A percentile compares a stretch with the other conserved stretches of the same genome.
phyloP scores from a whole-genome alignment of 2,888 invertebrate species.

The Encarsia formosa region DNA sequence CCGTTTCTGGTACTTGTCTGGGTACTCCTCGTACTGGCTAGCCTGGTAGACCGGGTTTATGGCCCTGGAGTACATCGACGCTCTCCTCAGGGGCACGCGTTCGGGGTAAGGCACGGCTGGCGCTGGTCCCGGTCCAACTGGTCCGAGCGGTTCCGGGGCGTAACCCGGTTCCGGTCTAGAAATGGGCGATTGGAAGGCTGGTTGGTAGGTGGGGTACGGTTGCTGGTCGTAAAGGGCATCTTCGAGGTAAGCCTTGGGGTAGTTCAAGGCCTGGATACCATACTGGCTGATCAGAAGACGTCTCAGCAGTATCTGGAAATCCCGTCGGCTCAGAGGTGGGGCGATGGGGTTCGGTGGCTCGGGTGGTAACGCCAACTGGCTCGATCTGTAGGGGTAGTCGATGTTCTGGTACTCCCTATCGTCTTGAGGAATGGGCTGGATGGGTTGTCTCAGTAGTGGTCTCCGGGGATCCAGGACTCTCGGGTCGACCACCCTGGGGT shows the following conservation, averaged over 20 bases:
- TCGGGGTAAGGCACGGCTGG: constrained; percentile 39
- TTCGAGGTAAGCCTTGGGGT: constrained; percentile 46
- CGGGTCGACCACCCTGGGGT: constrained; percentile 17
- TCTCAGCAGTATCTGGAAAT: constrained; percentile 65
- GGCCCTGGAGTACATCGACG: constrained; percentile 34
- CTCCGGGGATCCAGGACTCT: constrained; percentile 30
- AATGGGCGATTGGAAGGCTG: constrained; percentile 42
- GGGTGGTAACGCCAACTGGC: constrained; percentile 45
- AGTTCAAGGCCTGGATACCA: constrained; percentile 43
- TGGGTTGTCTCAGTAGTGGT: constrained; percentile 35
- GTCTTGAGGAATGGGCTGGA: constrained; percentile 30
- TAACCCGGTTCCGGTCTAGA: constrained; percentile 35
- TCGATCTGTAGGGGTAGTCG: constrained; percentile 40
- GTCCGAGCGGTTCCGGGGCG: constrained; percentile 12
- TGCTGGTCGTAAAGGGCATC: constrained; percentile 48
- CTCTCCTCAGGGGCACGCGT: constrained; percentile 40
- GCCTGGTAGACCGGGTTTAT: constrained; percentile 39
- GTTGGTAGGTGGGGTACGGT: constrained; percentile 50
- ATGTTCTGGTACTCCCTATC: constrained; percentile 40
- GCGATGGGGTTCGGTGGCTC: constrained; percentile 59
- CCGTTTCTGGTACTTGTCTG: constrained; percentile 43
- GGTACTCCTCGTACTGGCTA: constrained; percentile 44
- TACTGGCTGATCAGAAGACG: constrained; percentile 62
- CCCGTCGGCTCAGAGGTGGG: constrained; percentile 68
- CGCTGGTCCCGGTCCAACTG: constrained; percentile 6